These are phyloP conservation scores for Esox lucius DNA, from an alignment of 2,797 vertebrate species.

Conservation along the genomic window DNA sequence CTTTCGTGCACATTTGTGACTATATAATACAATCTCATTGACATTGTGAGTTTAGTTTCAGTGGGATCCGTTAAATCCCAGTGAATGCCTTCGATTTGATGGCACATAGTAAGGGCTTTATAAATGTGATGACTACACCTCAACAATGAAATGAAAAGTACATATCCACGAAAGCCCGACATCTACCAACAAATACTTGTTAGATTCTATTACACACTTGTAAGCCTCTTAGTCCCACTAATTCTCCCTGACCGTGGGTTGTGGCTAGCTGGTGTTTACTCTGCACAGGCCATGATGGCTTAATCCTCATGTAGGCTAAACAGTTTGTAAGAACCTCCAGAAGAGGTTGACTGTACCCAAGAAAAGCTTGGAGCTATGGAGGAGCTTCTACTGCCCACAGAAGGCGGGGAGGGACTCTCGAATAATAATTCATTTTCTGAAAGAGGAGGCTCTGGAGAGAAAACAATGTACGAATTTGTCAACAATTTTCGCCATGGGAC, in stretches of 20 bases:
- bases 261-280: constrained; percentile 25
- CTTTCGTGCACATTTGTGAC: too few relatives aligned
- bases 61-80: neutral
- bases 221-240: constrained; percentile 70
- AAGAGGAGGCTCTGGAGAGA: constrained; percentile 22
- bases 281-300: constrained; percentile 37
- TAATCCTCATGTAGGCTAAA: constrained; percentile 63
- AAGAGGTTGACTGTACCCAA: constrained; percentile 41
- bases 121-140: neutral
- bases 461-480: constrained; percentile 54
- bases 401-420: constrained; percentile 58
- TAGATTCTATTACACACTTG: constrained; percentile 44
- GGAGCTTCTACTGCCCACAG: constrained; percentile 67
- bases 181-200: constrained; percentile 49
- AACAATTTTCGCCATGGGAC: constrained; percentile 44
- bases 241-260: constrained; percentile 36
- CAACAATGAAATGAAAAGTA: constrained; percentile 15
- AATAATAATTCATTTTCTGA: constrained; percentile 42
- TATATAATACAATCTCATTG: too few relatives aligned
- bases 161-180: constrained; percentile 12
- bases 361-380: constrained; percentile 59
- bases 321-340: constrained; percentile 17
- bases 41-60: neutral
- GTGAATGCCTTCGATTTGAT: neutral
- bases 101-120: neutral